Evolutionary conservation across 2,888 invertebrate genomes (phyloP).

Genomic region (Tanytarsus gracilentus): DNA sequence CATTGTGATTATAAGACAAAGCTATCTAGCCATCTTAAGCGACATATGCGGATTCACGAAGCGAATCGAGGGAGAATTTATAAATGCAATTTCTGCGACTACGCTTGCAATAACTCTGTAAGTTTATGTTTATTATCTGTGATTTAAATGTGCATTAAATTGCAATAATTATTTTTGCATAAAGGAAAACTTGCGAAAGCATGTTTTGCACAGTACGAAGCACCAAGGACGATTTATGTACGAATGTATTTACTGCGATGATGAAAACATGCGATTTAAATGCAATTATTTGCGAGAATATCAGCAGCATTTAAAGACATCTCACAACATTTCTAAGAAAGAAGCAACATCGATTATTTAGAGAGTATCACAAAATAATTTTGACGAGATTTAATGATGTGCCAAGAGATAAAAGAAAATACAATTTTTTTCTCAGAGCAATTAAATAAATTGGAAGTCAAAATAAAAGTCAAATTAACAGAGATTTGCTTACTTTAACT

Average conservation of each 20-base stretch:
- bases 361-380: too few species aligned
- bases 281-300: slow-evolving; percentile 38
- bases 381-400: neutral
- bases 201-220: slow-evolving; percentile 66
- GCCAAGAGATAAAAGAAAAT: neutral
- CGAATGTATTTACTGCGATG: slow-evolving; percentile 58
- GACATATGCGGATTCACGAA: slow-evolving; percentile 71
- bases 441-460: neutral
- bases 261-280: slow-evolving; percentile 32
- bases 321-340: slow-evolving; percentile 29
- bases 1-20: slow-evolving; percentile 62
- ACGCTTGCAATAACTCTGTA: slow-evolving; percentile 69
- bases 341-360: too few species aligned
- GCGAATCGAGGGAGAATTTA: slow-evolving; percentile 64
- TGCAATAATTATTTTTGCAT: slow-evolving; percentile 32
- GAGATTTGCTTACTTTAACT: slow-evolving; percentile 1
- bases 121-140: slow-evolving; percentile 35
- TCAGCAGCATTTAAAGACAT: slow-evolving; percentile 34
- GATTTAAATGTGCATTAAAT: neutral
- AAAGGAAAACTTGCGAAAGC: slow-evolving; percentile 81
- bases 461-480: neutral
- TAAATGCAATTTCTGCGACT: slow-evolving; percentile 72
- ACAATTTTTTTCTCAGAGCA: too few species aligned
- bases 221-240: slow-evolving; percentile 73
- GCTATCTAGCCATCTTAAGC: slow-evolving; percentile 59